Evolutionary conservation across 2,797 vertebrate genomes (phyloP).

Genomic region (Chromobotia macracanthus): DNA sequence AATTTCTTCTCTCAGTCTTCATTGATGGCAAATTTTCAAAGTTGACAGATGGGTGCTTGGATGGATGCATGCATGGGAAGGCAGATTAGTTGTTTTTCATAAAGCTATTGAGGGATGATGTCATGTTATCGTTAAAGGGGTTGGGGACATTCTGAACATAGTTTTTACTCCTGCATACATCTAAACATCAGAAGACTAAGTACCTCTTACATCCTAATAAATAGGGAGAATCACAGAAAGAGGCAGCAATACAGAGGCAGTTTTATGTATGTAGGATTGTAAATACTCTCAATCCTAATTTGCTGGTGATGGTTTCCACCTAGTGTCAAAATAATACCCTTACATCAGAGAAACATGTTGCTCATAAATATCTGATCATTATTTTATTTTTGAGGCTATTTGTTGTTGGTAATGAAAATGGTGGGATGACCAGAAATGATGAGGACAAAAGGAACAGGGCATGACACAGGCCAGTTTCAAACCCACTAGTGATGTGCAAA

Average conservation of each 20-base stretch:
- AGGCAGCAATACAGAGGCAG: not conserved
- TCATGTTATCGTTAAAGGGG: not conserved
- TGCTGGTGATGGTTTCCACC: slow-evolving; percentile 42
- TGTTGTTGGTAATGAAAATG: not conserved
- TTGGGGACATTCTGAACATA: not conserved
- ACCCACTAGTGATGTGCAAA: not conserved
- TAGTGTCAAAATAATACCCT: slow-evolving; percentile 36
- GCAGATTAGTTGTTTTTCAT: not conserved
- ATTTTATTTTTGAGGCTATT: not conserved
- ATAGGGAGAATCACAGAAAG: not conserved
- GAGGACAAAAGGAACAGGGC: not conserved
- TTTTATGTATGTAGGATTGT: too few relatives aligned
- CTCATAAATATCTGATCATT: not conserved
- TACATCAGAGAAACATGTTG: not conserved
- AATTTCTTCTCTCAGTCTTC: not conserved
- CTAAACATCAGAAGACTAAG: slow-evolving; percentile 26
- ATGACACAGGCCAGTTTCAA: not conserved
- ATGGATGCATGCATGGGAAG: not conserved
- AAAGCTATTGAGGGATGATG: not conserved
- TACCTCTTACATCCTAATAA: slow-evolving; percentile 12
- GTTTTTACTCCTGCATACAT: not conserved
- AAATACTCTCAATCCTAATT: not conserved
- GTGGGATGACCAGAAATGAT: not conserved
- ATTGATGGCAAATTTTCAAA: not conserved
- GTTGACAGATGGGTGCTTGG: slow-evolving; percentile 2